Percentiles rank a stretch among this genome's conserved stretches.
Evolutionary conservation across 2,113 vertebrate genomes (phyloP).

Genomic region (Bolborhynchus lineola): DNA sequence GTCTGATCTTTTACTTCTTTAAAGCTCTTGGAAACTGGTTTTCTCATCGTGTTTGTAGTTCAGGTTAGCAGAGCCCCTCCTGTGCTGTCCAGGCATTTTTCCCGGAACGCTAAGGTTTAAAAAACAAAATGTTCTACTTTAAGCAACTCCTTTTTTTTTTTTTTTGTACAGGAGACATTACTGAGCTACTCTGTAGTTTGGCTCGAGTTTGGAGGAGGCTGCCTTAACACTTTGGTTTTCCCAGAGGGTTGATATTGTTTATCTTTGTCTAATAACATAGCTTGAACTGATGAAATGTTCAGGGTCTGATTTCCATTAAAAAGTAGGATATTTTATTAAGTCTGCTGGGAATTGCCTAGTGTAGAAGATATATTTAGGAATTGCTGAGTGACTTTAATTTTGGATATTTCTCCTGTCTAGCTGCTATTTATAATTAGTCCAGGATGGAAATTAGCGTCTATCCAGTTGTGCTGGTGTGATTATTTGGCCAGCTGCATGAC

Average conservation of each 20-base stretch:
- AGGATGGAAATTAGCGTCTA: neutral
- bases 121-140: conserved; percentile 48
- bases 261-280: conserved; percentile 11
- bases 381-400: neutral
- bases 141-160: neutral
- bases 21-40: neutral
- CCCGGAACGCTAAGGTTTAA: conserved; percentile 22
- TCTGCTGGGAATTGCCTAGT: neutral
- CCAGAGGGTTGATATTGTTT: neutral
- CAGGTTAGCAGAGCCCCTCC: neutral
- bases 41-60: neutral
- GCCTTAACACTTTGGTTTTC: neutral
- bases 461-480: neutral
- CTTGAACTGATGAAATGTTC: neutral
- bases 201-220: neutral
- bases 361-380: conserved; percentile 19
- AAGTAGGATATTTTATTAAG: neutral
- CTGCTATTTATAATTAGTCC: conserved; percentile 42
- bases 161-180: neutral
- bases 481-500: neutral
- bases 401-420: conserved; percentile 7
- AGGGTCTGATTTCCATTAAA: conserved; percentile 44
- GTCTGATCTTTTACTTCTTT: neutral
- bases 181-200: neutral
- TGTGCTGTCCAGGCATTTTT: neutral